Conservation (phyloP, 2,113 vertebrate species). For the Erpornis zantholeuca region DNA sequence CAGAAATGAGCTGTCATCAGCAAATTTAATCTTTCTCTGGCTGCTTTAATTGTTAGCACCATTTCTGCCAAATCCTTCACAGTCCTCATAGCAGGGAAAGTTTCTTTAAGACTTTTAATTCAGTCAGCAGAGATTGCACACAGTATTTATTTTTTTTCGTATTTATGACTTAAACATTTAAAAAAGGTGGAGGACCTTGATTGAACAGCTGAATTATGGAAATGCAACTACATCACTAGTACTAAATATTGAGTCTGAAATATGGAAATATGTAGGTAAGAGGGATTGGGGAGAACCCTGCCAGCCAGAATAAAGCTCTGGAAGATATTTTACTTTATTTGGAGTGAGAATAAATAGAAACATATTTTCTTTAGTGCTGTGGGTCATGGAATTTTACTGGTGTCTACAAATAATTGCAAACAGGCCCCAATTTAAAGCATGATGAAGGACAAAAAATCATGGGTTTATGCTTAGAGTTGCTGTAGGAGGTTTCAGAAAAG, state of each 20-base stretch:
- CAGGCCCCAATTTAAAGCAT: not conserved
- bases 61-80: slow-evolving; percentile 55
- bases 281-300: not conserved
- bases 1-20: slow-evolving; percentile 74
- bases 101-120: slow-evolving; percentile 61
- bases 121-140: slow-evolving; percentile 8
- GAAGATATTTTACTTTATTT: slow-evolving; percentile 1
- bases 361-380: not conserved
- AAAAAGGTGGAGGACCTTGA: slow-evolving; percentile 30
- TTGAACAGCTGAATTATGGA: slow-evolving; percentile 46
- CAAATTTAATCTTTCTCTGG: slow-evolving; percentile 70
- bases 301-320: not conserved
- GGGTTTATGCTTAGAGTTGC: not conserved
- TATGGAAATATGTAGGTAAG: not conserved
- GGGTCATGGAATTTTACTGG: not conserved
- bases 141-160: not conserved
- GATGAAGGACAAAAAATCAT: not conserved
- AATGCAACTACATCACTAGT: not conserved
- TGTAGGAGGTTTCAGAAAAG: not conserved
- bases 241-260: slow-evolving; percentile 15
- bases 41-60: slow-evolving; percentile 66
- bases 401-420: not conserved
- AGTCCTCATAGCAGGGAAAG: slow-evolving; percentile 19
- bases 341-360: not conserved
- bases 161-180: slow-evolving; percentile 22